Evolutionary conservation across 2,888 invertebrate species (phyloP).

Genomic region (Leucoma salicis): DNA sequence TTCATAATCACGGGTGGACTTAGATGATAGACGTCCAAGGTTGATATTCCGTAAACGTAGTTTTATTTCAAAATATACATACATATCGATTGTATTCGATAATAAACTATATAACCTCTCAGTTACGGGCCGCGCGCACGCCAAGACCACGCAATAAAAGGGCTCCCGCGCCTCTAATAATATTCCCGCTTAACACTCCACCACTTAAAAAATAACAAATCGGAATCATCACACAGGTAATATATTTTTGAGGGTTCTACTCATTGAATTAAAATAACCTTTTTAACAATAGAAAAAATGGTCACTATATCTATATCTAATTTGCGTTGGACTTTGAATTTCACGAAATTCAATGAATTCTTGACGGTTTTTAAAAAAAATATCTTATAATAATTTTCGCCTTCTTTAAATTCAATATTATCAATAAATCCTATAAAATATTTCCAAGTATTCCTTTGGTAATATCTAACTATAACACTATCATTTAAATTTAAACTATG

Average conservation of each 20-base stretch:
- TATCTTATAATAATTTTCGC: background rate
- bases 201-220: slow-evolving; percentile 1
- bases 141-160: too few relatives aligned
- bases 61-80: too few relatives aligned
- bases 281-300: slow-evolving; percentile 5
- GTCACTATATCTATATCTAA: slow-evolving; percentile 8
- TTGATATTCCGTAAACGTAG: too few relatives aligned
- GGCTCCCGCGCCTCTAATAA: too few relatives aligned
- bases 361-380: background rate
- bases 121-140: too few relatives aligned
- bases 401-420: slow-evolving; percentile 8
- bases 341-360: background rate
- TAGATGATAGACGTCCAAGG: too few relatives aligned
- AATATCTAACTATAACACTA: slow-evolving; percentile 11
- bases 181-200: too few relatives aligned
- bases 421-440: slow-evolving; percentile 10
- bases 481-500: slow-evolving; percentile 6
- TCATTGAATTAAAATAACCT: slow-evolving; percentile 6
- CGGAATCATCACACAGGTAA: slow-evolving; percentile 7
- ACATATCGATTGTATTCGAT: too few relatives aligned
- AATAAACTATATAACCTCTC: too few relatives aligned
- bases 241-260: slow-evolving; percentile 7
- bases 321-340: background rate
- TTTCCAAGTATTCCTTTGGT: slow-evolving; percentile 10
- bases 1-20: too few relatives aligned